Conservation (phyloP, 2,113 vertebrate species). For the Saimiri boliviensis region DNA sequence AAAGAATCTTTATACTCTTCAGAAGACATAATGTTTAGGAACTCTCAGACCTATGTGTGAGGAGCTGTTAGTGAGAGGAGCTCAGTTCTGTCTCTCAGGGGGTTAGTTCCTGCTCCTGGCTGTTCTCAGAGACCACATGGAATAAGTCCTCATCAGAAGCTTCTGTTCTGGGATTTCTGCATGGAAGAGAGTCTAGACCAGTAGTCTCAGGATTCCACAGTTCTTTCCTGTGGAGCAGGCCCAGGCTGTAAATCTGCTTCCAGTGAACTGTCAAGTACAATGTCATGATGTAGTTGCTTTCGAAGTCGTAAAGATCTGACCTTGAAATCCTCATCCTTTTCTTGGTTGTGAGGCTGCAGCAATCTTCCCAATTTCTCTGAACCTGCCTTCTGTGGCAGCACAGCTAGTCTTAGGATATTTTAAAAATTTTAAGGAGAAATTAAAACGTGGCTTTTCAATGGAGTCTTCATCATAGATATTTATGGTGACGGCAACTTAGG, state of each 20-base stretch:
- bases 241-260: background rate
- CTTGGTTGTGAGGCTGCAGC: background rate
- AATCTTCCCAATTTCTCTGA: background rate
- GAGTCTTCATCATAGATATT: background rate
- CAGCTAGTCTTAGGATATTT: background rate
- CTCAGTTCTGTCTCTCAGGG: background rate
- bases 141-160: background rate
- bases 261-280: background rate
- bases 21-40: background rate
- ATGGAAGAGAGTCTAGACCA: rapidly evolving
- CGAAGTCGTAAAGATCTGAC: background rate
- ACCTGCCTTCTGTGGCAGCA: background rate
- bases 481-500: background rate
- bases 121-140: rapidly evolving
- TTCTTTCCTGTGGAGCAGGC: too few relatives aligned
- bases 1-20: background rate
- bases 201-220: too few relatives aligned
- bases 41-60: background rate
- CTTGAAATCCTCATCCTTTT: background rate
- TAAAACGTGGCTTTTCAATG: background rate
- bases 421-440: background rate
- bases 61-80: background rate
- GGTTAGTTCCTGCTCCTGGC: background rate
- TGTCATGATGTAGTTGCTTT: background rate
- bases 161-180: background rate